Evolutionary conservation across 2,113 vertebrate genomes (phyloP).

Genomic region (Murina feae): DNA sequence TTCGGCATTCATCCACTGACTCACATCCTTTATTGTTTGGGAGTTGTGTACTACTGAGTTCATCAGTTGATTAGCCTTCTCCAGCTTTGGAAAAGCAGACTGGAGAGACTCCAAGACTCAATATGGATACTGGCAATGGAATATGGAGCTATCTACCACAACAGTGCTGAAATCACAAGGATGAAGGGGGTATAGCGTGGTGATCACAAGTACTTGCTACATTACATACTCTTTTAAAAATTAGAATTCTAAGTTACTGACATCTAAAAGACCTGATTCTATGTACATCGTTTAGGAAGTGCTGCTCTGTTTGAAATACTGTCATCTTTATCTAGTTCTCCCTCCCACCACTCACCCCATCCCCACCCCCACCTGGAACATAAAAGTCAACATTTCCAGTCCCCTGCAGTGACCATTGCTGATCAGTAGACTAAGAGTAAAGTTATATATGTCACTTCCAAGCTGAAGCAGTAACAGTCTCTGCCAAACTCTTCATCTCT

Average conservation of each 20-base stretch:
- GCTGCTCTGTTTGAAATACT: not conserved
- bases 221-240: not conserved
- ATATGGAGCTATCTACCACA: not conserved
- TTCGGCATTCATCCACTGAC: not conserved
- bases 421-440: not conserved
- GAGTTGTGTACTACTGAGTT: not conserved
- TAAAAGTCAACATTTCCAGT: not conserved
- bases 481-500: not conserved
- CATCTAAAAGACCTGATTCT: not conserved
- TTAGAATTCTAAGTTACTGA: not conserved
- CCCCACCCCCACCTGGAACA: not conserved
- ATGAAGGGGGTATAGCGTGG: not conserved
- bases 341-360: not conserved
- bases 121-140: rapidly evolving
- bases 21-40: not conserved
- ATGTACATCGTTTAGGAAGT: not conserved
- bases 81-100: not conserved
- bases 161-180: not conserved
- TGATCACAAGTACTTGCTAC: not conserved
- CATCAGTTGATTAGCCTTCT: not conserved
- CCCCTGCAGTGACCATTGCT: not conserved
- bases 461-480: not conserved
- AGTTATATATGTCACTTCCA: not conserved
- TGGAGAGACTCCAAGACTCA: not conserved
- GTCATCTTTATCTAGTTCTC: not conserved